Conservation (phyloP, 2,113 vertebrate species). For the Casuarius casuarius region DNA sequence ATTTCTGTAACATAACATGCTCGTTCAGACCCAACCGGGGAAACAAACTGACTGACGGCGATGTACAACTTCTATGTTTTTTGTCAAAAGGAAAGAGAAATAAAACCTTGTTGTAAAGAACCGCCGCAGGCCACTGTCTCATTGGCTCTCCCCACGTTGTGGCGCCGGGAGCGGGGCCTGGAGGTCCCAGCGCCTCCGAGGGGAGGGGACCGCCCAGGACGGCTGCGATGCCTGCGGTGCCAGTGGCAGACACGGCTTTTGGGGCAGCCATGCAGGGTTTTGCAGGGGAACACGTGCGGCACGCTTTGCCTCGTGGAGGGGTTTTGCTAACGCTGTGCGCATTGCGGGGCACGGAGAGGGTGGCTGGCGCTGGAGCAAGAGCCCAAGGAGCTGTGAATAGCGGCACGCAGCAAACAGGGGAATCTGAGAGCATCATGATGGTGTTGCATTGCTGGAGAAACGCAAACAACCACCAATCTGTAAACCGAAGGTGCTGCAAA, state of each 20-base stretch:
- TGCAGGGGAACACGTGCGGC: neutral
- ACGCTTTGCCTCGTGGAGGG: neutral
- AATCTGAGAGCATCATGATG: accelerated
- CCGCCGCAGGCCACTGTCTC: accelerated
- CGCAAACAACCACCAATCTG: neutral
- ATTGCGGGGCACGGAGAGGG: neutral
- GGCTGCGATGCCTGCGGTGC: neutral
- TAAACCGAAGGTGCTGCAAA: neutral
- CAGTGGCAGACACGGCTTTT: neutral
- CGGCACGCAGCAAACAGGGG: accelerated
- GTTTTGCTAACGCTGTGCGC: neutral
- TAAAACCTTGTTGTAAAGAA: conserved; percentile 84
- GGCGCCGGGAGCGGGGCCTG: neutral
- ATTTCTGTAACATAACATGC: conserved; percentile 69
- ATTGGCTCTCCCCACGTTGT: accelerated
- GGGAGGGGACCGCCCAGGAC: neutral
- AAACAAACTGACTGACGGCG: neutral
- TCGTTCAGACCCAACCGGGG: conserved; percentile 67
- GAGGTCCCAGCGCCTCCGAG: neutral
- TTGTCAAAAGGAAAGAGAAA: conserved; percentile 75
- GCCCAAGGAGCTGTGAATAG: neutral
- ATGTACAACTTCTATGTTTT: conserved; percentile 73
- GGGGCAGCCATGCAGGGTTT: neutral
- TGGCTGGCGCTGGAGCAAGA: neutral
- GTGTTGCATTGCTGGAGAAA: accelerated